Evolutionary conservation across 2,113 vertebrate species (phyloP), one percentile per base, ranked within the genome.

Genomic region (Rattus rattus): DNA sequence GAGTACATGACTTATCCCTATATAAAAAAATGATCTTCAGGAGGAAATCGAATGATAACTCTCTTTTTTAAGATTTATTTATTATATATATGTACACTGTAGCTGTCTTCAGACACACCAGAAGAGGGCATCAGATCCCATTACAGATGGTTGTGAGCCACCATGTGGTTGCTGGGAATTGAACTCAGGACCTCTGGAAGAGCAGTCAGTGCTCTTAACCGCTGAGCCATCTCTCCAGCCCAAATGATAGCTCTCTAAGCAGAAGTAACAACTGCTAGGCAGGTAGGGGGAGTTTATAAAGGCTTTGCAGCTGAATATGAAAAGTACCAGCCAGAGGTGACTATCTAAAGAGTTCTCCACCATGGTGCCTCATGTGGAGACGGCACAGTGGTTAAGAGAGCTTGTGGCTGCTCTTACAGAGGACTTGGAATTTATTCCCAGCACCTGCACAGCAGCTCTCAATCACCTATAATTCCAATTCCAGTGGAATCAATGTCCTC

Each of bases 11-110:
- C 69, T 56, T 73, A 84, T 14, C 49, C 69, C 73, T 86, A n/a
- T n/a, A 88, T 43, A 83, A 92, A 83, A 92, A 97, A 69, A 59
- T 69, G 52, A 75, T 28, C 84, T 94, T 80, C 52, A 39, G 14
- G 81, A 81, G 91, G 70, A 87, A 83, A 83, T 67, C 87, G 88
- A 93, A 80, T 1, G 1, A 39, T 94, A 43, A 3, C 43, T 43
- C 43, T 43, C 43, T 43, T 43, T 43, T 43, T 43, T 43, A 43
- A 43, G 43, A 43, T 43, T 43, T 43, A 43, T 43, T 43, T 43
- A 43, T 43, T 43, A 43, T 43, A 43, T 43, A 43, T 43, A 43
- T 43, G 43, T 43, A 43, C 43, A 43, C 43, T 43, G 43, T 43
- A 43, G 43, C 43, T 43, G 43, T 43, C 43, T 43, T 43, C 43